Evolutionary conservation across 1,140 invertebrate genomes (phyloP).

Genomic region (Drosophila lini): DNA sequence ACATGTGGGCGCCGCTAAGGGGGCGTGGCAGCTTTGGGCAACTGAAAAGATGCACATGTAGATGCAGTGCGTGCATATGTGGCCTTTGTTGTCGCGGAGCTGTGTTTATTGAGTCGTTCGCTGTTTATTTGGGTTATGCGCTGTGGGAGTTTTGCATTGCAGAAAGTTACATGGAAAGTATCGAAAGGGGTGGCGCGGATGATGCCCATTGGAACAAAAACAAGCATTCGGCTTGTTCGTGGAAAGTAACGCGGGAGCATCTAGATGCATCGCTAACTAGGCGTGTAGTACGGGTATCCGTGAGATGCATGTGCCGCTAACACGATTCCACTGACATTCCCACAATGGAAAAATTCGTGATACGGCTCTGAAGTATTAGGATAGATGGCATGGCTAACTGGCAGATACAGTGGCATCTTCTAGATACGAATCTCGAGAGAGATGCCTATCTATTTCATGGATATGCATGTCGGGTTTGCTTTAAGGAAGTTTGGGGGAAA

Average conservation of each 20-base stretch:
- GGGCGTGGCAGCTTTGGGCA: constrained; percentile 33
- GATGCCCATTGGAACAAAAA: constrained; percentile 26
- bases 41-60: constrained; percentile 31
- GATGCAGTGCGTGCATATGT: constrained; percentile 38
- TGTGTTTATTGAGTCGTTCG: constrained; percentile 57
- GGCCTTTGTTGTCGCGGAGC: constrained; percentile 31
- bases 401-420: constrained; percentile 17
- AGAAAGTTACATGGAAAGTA: constrained; percentile 53
- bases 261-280: constrained; percentile 48
- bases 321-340: constrained; percentile 41
- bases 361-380: constrained; percentile 41
- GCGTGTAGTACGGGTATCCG: constrained; percentile 28
- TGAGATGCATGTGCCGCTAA: constrained; percentile 44
- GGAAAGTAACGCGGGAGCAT: constrained; percentile 21
- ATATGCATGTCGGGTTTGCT: constrained; percentile 1
- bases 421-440: constrained; percentile 23
- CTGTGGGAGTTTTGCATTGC: constrained; percentile 49
- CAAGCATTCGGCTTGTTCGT: constrained; percentile 47
- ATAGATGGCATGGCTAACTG: constrained; percentile 35
- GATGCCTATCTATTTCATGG: constrained; percentile 19
- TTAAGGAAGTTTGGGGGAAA: neutral
- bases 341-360: constrained; percentile 46
- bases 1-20: constrained; percentile 31
- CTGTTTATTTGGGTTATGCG: constrained; percentile 58
- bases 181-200: constrained; percentile 12